Evolutionary conservation across 2,113 vertebrate species (phyloP).

Genomic region (Oryzias melastigma): DNA sequence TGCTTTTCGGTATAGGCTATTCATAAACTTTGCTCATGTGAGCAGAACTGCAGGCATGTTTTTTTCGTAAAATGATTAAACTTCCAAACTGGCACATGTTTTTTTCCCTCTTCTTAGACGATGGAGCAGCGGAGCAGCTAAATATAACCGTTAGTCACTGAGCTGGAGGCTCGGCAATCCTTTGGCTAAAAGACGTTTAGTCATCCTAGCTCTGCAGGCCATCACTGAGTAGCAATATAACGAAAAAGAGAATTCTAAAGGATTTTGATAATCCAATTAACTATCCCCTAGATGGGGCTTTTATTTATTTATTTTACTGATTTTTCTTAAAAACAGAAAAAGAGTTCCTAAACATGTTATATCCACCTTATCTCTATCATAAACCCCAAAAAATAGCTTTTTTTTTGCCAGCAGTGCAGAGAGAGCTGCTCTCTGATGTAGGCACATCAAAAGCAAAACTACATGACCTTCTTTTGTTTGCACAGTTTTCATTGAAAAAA

Average conservation of each 20-base stretch:
- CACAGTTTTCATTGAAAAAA: no score
- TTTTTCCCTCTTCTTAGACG: not conserved
- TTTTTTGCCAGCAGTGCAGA: no score
- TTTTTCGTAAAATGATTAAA: not conserved
- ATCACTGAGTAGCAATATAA: conserved; percentile 11
- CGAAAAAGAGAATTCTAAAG: conserved; percentile 20
- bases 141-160: conserved; percentile 8
- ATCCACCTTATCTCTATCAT: conserved; percentile 19
- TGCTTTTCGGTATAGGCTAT: no score
- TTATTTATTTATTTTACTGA: not conserved
- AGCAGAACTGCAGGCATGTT: conserved; percentile 8
- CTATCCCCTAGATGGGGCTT: not conserved
- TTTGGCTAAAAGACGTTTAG: not conserved
- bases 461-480: not conserved
- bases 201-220: conserved; percentile 4
- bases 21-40: conserved; percentile 1
- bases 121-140: not conserved
- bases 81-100: not conserved
- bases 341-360: not conserved
- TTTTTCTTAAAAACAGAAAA: no score
- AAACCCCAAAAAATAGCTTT: no score
- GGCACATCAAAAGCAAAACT: no score
- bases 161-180: conserved; percentile 10
- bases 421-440: no score
- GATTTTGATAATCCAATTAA: conserved; percentile 39